phyloP scores from a whole-genome alignment of 2,888 invertebrate species.

The Mechanitis mazaeus region DNA sequence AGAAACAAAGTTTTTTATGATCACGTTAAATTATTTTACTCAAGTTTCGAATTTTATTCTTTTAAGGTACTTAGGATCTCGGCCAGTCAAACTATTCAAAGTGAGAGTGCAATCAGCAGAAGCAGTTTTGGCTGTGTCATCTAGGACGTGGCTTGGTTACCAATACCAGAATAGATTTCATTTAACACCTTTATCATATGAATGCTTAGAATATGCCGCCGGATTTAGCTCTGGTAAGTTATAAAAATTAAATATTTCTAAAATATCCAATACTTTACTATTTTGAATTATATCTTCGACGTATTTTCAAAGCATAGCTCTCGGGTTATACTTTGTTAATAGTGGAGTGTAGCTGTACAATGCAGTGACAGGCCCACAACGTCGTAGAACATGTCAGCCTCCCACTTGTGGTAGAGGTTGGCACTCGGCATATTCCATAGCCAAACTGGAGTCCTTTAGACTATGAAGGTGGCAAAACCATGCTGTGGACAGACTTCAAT shows the following conservation, averaged over 20 bases:
- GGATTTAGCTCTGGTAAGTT: constrained; percentile 87
- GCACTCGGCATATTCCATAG: constrained; percentile 85
- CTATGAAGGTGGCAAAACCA: constrained; percentile 81
- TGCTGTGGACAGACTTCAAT: constrained; percentile 72
- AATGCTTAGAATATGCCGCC: constrained; percentile 97
- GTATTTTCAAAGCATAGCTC: constrained; percentile 52
- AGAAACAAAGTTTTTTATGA: not conserved
- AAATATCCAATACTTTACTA: not conserved
- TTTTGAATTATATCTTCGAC: constrained; percentile 39
- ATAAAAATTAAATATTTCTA: not conserved
- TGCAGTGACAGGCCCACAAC: constrained; percentile 76
- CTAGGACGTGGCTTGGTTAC: constrained; percentile 98
- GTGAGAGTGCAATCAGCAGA: constrained; percentile 97
- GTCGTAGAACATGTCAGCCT: constrained; percentile 78
- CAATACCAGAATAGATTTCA: constrained; percentile 98
- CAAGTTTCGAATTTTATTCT: not conserved
- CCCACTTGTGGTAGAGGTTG: constrained; percentile 70
- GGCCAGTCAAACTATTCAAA: constrained; percentile 96
- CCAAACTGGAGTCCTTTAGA: constrained; percentile 82
- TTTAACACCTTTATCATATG: constrained; percentile 96
- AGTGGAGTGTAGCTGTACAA: constrained; percentile 73
- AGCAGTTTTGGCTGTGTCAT: constrained; percentile 98
- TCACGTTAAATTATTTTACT: constrained; percentile 7
- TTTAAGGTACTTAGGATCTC: constrained; percentile 89
- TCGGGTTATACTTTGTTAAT: constrained; percentile 47